A percentile compares a stretch with the other conserved stretches of the same genome.
Evolutionary conservation across 2,113 vertebrate genomes (phyloP).

Genomic region (Melanerpes aurifrons): DNA sequence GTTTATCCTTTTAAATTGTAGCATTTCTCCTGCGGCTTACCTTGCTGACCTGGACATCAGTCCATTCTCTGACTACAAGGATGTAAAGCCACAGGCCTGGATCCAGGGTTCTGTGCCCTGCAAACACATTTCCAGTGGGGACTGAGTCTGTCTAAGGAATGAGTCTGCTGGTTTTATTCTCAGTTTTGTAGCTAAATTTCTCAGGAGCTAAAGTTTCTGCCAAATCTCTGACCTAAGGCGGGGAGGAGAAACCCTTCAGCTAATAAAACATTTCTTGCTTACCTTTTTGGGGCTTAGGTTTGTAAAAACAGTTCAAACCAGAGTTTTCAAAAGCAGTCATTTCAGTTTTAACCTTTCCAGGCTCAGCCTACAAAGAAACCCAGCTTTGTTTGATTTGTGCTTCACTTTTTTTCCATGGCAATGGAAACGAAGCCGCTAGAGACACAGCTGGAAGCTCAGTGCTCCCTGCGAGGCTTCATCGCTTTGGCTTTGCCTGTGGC

Average conservation of each 20-base stretch:
- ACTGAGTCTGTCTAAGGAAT: fast-evolving
- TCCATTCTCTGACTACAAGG: fast-evolving
- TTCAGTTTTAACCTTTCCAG: not conserved
- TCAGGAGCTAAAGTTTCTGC: not conserved
- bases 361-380: not conserved
- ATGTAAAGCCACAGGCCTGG: not conserved
- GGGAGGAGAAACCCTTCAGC: not conserved
- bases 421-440: not conserved
- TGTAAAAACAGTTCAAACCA: not conserved
- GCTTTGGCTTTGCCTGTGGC: not conserved
- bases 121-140: fast-evolving
- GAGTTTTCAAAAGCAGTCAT: not conserved
- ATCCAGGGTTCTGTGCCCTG: not conserved
- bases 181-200: not conserved
- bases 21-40: not conserved
- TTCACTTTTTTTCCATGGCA: not conserved
- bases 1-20: not conserved
- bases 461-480: not conserved
- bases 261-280: not conserved
- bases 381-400: not conserved
- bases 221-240: not conserved
- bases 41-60: fast-evolving
- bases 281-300: not conserved
- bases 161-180: not conserved
- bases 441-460: not conserved